Evolutionary conservation across 2,888 invertebrate species (phyloP).

Genomic region (Drosophila rellima): DNA sequence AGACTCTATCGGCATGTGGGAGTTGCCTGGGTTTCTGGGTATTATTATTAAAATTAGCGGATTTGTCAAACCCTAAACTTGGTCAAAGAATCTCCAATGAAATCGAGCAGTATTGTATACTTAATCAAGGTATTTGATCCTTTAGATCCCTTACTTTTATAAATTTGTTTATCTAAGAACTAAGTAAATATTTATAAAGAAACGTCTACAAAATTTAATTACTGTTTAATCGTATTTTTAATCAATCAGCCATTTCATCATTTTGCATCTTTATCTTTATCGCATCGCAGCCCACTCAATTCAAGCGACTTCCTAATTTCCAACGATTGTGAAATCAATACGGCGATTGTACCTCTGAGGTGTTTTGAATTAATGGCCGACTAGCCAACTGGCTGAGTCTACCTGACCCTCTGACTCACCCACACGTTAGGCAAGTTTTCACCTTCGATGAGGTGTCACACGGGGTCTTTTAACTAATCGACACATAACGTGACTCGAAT

Average conservation of each 20-base stretch:
- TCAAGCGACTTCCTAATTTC: constrained; percentile 59
- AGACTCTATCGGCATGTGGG: constrained; percentile 17
- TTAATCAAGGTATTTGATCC: background rate
- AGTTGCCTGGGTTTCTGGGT: constrained; percentile 26
- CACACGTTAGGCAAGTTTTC: constrained; percentile 61
- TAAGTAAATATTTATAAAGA: background rate
- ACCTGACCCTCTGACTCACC: constrained; percentile 46
- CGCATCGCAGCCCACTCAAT: constrained; percentile 34
- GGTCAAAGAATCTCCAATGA: background rate
- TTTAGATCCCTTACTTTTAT: background rate
- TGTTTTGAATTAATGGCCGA: constrained; percentile 22
- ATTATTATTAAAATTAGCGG: constrained; percentile 29
- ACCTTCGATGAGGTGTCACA: constrained; percentile 33
- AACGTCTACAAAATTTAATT: constrained; percentile 1
- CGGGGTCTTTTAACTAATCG: constrained; percentile 46
- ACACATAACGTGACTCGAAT: constrained; percentile 44
- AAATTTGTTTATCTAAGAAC: background rate
- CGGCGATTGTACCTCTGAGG: constrained; percentile 12
- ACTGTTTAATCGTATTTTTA: background rate
- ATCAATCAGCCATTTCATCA: constrained; percentile 33
- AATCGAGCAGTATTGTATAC: background rate
- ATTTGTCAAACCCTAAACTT: constrained; percentile 10
- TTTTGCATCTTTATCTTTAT: constrained; percentile 22
- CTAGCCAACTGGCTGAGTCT: constrained; percentile 5
- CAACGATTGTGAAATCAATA: constrained; percentile 72